phyloP scores from a whole-genome alignment of 2,888 invertebrate species.

The Orchesella flavescens region DNA sequence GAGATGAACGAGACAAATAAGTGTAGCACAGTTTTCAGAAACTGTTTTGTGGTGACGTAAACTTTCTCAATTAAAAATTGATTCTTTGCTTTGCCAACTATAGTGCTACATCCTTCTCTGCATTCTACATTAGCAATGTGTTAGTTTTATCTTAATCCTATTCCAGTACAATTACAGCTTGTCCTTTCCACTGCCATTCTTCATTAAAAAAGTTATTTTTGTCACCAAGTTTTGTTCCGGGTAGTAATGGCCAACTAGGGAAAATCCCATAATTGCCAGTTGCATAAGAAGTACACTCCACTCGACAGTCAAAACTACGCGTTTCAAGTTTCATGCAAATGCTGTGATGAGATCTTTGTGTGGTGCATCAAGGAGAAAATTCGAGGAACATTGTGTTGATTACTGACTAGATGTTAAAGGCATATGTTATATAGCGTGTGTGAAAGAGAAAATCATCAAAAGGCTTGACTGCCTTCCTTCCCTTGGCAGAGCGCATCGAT shows the following conservation, averaged over 20 bases:
- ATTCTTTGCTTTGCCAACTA: too few species aligned
- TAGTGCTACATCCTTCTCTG: too few species aligned
- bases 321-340: neutral
- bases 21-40: too few species aligned
- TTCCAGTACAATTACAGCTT: too few species aligned
- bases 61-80: too few species aligned
- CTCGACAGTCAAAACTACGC: neutral
- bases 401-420: constrained; percentile 13
- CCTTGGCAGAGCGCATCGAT: constrained; percentile 36
- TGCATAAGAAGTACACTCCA: neutral
- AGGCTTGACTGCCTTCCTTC: constrained; percentile 3
- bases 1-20: too few species aligned
- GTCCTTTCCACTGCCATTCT: too few species aligned
- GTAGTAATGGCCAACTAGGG: too few species aligned
- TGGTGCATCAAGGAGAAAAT: neutral
- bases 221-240: too few species aligned
- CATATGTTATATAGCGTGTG: constrained; percentile 15
- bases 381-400: constrained; percentile 20
- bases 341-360: neutral
- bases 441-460: constrained; percentile 24
- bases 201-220: too few species aligned
- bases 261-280: neutral
- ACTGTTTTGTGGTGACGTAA: too few species aligned
- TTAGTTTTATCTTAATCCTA: neutral
- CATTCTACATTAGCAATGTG: neutral